Evolutionary conservation across 2,113 vertebrate species (phyloP), one percentile per base, ranked within the genome.

Genomic region (Cariama cristata): DNA sequence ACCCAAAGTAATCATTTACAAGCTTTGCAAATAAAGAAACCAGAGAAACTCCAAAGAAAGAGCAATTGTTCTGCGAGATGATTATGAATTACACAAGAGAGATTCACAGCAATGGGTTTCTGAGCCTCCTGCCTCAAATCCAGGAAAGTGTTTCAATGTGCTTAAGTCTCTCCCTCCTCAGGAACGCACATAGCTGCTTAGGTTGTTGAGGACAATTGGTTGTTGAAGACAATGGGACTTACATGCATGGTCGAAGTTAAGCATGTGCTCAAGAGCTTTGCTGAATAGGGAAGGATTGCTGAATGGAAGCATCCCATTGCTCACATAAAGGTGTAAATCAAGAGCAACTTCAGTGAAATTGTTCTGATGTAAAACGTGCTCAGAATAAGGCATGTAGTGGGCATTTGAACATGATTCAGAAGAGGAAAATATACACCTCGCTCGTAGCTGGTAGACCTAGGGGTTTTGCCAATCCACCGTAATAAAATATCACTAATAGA

Each of bases 321-420:
- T 84, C 79, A 12, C 63, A 93, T 87, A 97, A 94, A 55, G 71
- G 84, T 68, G 91, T 93, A 90, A 96, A 97, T 96, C 93, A 96
- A 96, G 23, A 93, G 81, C 84, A 87, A 73, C 86, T 86, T 95
- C 89, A 95, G 62, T 55, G 58, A 93, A 96, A 91, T 68, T 53
- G 66, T 76, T 79, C 80, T 85, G 45, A 73, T 85, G 59, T 30
- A 90, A 94, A 96, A 93, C 24, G 19, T 87, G 91, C 77, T 63
- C 14, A 33, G 89, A 86, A 93, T 91, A 91, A 96, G 74, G 84
- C 67, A n/a, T 42, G 33, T 15, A 13, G 53, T 35, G 17, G 44
- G 49, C 42, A 89, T 68, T 45, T 80, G 53, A 69, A 67, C 44
- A 26, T 24, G n/a, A 82, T 40, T 87, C 53, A 73, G 73, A 71